A percentile compares a stretch with the other conserved stretches of the same genome.
Evolutionary conservation across 1,140 invertebrate genomes (phyloP).

Genomic region (Euglossa dilemma): DNA sequence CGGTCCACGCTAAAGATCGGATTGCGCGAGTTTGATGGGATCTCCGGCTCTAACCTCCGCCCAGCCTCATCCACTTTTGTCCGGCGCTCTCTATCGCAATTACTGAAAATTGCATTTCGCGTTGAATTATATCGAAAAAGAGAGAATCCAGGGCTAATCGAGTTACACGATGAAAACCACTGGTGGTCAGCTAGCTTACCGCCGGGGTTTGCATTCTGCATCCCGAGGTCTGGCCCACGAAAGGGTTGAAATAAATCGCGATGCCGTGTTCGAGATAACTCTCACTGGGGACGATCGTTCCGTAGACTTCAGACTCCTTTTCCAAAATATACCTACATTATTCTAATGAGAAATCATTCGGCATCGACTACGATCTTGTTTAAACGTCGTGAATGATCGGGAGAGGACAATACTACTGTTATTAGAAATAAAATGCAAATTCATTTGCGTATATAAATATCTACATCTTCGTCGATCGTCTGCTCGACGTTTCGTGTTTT

Average conservation of each 20-base stretch:
- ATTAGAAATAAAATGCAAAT: too few relatives aligned
- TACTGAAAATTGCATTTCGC: conserved; percentile 77
- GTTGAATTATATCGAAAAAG: conserved; percentile 75
- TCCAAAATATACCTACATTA: too few relatives aligned
- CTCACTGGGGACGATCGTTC: conserved; percentile 32
- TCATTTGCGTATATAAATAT: too few relatives aligned
- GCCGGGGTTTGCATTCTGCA: conserved; percentile 70
- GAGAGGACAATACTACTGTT: too few relatives aligned
- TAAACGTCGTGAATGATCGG: too few relatives aligned
- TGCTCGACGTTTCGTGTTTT: too few relatives aligned
- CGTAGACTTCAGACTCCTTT: not conserved
- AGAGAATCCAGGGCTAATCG: conserved; percentile 76
- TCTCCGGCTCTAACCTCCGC: conserved; percentile 10
- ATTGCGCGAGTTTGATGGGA: conserved; percentile 54
- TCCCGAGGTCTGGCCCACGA: conserved; percentile 49
- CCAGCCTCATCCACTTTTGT: conserved; percentile 5
- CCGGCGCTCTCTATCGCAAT: conserved; percentile 67
- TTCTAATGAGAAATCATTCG: not conserved
- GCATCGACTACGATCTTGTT: too few relatives aligned
- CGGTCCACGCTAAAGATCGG: conserved; percentile 63
- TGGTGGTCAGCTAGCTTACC: conserved; percentile 76
- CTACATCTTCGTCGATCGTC: too few relatives aligned
- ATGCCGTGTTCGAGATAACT: conserved; percentile 62
- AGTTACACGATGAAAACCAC: conserved; percentile 80
- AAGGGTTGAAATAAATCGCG: conserved; percentile 74